Conservation (phyloP, 2,888 invertebrate species). For the Thera britannica region DNA sequence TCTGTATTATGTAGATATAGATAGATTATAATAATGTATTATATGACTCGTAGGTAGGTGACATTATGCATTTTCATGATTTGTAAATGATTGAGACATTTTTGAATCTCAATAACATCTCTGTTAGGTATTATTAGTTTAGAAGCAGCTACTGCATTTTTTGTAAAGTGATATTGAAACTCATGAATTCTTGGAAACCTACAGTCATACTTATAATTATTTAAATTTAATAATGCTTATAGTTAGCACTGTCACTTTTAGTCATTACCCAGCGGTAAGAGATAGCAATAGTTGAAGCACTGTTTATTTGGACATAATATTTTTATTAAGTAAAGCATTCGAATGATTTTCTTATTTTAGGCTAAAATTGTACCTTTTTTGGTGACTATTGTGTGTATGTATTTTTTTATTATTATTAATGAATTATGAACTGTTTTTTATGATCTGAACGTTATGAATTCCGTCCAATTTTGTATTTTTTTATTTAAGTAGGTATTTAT, state of each 20-base stretch:
- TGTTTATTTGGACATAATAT: too few species aligned
- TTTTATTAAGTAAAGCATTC: too few species aligned
- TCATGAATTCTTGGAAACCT: too few species aligned
- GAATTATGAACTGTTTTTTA: slow-evolving; percentile 38
- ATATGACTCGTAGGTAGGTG: too few species aligned
- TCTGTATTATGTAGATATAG: too few species aligned
- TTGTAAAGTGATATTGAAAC: not conserved
- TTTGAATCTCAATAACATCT: not conserved
- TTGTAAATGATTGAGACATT: not conserved
- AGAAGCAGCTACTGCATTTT: not conserved
- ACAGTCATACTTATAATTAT: too few species aligned
- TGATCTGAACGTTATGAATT: slow-evolving; percentile 50
- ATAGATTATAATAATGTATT: too few species aligned
- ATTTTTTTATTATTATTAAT: slow-evolving; percentile 26
- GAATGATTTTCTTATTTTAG: not conserved
- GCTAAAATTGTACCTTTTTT: too few species aligned
- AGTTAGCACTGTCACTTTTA: too few species aligned
- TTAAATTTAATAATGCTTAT: too few species aligned
- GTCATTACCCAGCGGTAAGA: too few species aligned
- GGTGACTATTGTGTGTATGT: not conserved
- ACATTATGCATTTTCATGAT: not conserved
- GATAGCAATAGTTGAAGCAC: too few species aligned
- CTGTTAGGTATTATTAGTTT: not conserved
- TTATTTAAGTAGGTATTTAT: slow-evolving; percentile 32
- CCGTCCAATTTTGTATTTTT: slow-evolving; percentile 62